Base-by-base conservation (phyloP, 1,140 invertebrate species). In the Drosophila teissieri region DNA sequence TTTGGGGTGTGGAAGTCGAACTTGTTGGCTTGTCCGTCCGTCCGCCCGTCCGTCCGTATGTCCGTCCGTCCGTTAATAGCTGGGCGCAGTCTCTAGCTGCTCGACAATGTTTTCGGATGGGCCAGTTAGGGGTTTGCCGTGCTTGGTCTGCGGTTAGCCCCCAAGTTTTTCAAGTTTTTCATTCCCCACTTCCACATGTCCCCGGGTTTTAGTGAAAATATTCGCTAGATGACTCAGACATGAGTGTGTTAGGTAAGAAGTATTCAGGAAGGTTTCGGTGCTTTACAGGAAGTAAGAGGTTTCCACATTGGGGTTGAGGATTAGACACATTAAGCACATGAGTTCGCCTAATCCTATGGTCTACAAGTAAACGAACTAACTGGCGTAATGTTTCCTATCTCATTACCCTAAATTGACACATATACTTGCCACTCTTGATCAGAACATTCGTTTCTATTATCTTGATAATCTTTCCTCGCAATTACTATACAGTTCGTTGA, bases 401-500 rank as follows among this genome's bases (percentile, higher is more conserved):
- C 3, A 14, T 44, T 1, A 12, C 4, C 12, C 24, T 11, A 4
- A 22, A 15, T 3, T 8, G 31, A 8, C 31, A 31, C 31, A 31
- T 31, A 31, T 31, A 31, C 27, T 10, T 10, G 27, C 27, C 8
- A 1, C 27, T 12, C 24, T 7, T 5, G 11, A 27, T 17, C 56
- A 12, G 3, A 31, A 45, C 12, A 42, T 15, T 45, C n/a, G 34
- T 15, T 24, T 24, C 15, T 12, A 68, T 19, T 24, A 15, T 53
- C 4, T 44, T 14, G 10, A 27, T 15, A 39, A 70, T 36, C 67
- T 36, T 7, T 27, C 36, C 51, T 57, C 44, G 51, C 31, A 49
- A 70, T 70, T 56, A 57, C 27, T 40, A 24, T 69, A 56, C 17
- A 27, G n/a, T 78, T 85, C 83, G 54, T 85, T 85, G 82, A 78